phyloP scores from a whole-genome alignment of 2,888 invertebrate genomes.

The Protodeltote pygarga region DNA sequence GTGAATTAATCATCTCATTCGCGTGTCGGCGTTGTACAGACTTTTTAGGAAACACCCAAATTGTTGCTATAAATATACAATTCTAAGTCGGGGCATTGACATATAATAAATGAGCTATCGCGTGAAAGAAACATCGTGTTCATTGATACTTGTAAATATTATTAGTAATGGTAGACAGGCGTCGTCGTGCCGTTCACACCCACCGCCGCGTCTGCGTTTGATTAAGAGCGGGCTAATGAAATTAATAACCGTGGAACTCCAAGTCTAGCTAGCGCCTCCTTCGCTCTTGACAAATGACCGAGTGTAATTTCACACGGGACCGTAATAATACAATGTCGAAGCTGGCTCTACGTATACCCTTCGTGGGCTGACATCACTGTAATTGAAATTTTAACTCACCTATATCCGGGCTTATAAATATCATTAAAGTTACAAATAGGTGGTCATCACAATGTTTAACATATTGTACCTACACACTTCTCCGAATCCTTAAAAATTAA shows the following conservation, averaged over 20 bases:
- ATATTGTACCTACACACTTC: not conserved
- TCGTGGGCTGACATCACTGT: conserved; percentile 43
- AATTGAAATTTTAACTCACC: conserved; percentile 43
- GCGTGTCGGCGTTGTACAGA: conserved; percentile 23
- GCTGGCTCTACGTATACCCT: conserved; percentile 46
- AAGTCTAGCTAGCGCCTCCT: conserved; percentile 73
- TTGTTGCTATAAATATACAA: conserved; percentile 27
- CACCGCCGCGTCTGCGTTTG: conserved; percentile 67
- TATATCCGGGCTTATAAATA: conserved; percentile 27
- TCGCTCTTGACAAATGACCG: conserved; percentile 81
- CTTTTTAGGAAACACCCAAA: conserved; percentile 26
- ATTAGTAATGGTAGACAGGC: conserved; percentile 56
- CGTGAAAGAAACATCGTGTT: conserved; percentile 43
- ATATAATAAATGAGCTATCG: conserved; percentile 44
- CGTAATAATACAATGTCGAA: conserved; percentile 68
- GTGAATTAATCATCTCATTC: conserved; percentile 24
- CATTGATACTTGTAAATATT: conserved; percentile 63
- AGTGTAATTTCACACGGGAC: conserved; percentile 83
- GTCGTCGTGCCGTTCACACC: conserved; percentile 63
- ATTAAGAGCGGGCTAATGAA: conserved; percentile 83
- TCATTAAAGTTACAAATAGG: conserved; percentile 17
- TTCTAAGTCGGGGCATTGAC: conserved; percentile 35
- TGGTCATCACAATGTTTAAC: conserved; percentile 14
- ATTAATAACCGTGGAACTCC: conserved; percentile 80
- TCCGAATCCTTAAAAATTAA: conserved; percentile 5